Conservation (phyloP, 2,888 invertebrate species). For the Adelognathus sp. region DNA sequence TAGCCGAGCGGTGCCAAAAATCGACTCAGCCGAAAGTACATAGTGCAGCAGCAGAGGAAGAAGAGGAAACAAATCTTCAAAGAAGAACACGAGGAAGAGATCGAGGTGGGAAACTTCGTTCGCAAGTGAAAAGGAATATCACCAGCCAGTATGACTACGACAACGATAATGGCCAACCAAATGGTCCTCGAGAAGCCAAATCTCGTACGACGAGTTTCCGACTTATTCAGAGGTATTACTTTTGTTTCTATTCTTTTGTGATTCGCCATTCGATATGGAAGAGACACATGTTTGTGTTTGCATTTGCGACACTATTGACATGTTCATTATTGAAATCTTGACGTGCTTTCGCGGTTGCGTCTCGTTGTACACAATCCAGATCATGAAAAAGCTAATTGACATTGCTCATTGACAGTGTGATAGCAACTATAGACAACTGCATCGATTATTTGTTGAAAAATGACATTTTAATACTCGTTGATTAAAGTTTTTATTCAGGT, state of each 20-base stretch:
- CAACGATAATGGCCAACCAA: constrained; percentile 63
- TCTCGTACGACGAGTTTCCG: constrained; percentile 76
- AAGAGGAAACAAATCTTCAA: constrained; percentile 25
- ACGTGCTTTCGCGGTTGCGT: no score
- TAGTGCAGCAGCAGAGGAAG: neutral
- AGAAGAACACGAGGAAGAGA: constrained; percentile 20
- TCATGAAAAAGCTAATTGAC: no score
- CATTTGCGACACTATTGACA: no score
- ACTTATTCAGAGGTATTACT: constrained; percentile 76
- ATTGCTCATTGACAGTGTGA: no score
- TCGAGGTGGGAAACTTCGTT: constrained; percentile 37
- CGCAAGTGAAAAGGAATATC: constrained; percentile 43
- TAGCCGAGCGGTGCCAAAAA: neutral
- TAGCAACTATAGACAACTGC: no score
- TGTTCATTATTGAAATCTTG: no score
- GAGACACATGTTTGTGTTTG: no score
- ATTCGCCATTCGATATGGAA: no score
- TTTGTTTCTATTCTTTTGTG: neutral
- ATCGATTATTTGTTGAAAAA: no score
- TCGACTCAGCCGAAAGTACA: neutral
- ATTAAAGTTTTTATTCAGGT: no score
- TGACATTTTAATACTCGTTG: no score
- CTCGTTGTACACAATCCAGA: no score
- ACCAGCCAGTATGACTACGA: constrained; percentile 58
- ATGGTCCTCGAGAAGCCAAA: constrained; percentile 68